Evolutionary conservation across 2,797 vertebrate genomes (phyloP), one percentile per base, ranked within the genome.

Genomic region (Hyperoplus lanceolatus): DNA sequence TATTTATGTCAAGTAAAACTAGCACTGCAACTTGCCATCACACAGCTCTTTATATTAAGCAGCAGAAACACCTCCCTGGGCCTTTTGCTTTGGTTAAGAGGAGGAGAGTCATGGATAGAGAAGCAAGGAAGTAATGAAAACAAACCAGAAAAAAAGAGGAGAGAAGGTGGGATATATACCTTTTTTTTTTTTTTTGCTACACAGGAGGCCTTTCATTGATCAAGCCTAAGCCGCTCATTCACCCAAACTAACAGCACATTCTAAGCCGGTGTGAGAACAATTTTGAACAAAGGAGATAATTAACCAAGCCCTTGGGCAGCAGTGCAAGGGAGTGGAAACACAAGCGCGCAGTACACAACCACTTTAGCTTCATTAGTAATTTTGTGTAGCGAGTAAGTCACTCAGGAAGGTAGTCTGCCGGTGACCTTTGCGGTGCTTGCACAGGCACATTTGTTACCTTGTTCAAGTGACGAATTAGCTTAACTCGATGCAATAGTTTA

Each of bases 241-340:
- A 82, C 49, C 77, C 69, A 63, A 21, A 43, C 72, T 69, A 67
- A 73, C 61, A 60, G 75, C 82, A 72, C 62, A 63, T 79, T 77
- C 62, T 59, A 58, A 67, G 72, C 70, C 21, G 57, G 48, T 80
- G 80, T 74, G 77, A 86, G 79, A 87, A 81, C 75, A 75, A 60
- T 89, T 78, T 82, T 49, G 86, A 89, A 87, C 85, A 87, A 84
- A 70, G 55, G 48, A 67, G 79, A 79, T 89, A 88, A 90, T 89
- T 87, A 91, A 86, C 67, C 45, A 56, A 80, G 75, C 64, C 70
- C 55, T 75, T 45, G 59, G 54, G 82, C 89, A 63, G 84, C 61
- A 16, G 82, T 77, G 82, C 88, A 81, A 67, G 64, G 63, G 65
- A 89, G 82, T 83, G 78, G 77, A 90, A 86, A 90, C 73, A 78